Evolutionary conservation across 1,140 invertebrate genomes (phyloP).

Genomic region (Formica selysi): DNA sequence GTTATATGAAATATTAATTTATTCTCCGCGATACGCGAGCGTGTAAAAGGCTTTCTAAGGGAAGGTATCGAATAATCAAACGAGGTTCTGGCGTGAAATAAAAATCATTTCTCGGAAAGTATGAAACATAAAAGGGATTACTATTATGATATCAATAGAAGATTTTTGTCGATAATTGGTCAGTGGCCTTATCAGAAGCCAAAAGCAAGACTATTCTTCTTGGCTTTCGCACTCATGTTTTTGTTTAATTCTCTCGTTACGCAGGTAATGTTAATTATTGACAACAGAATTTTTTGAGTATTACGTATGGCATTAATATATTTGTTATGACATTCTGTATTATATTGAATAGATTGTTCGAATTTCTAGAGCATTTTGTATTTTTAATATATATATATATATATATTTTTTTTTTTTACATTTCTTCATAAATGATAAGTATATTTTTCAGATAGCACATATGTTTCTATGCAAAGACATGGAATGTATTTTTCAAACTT

Average conservation of each 20-base stretch:
- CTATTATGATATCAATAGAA: conserved; percentile 24
- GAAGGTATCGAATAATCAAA: no score
- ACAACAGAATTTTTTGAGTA: no score
- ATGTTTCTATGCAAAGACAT: not conserved
- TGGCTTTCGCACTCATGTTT: not conserved
- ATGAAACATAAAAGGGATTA: not conserved
- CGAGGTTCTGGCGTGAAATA: not conserved
- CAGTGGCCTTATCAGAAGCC: conserved; percentile 59
- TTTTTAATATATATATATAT: not conserved
- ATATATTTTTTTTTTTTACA: no score
- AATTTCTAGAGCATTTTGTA: no score
- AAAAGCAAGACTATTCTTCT: not conserved
- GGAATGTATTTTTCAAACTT: not conserved
- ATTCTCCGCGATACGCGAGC: no score
- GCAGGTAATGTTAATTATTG: not conserved
- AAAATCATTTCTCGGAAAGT: not conserved
- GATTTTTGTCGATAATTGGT: not conserved
- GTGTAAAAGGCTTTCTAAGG: no score
- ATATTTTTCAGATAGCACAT: conserved; percentile 18
- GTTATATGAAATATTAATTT: no score
- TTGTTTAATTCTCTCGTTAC: not conserved
- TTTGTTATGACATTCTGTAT: not conserved
- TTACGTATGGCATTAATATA: no score
- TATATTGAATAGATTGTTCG: no score
- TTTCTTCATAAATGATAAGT: not conserved